Evolutionary conservation across 2,797 vertebrate genomes (phyloP).

Genomic region (Cossypha heuglini): DNA sequence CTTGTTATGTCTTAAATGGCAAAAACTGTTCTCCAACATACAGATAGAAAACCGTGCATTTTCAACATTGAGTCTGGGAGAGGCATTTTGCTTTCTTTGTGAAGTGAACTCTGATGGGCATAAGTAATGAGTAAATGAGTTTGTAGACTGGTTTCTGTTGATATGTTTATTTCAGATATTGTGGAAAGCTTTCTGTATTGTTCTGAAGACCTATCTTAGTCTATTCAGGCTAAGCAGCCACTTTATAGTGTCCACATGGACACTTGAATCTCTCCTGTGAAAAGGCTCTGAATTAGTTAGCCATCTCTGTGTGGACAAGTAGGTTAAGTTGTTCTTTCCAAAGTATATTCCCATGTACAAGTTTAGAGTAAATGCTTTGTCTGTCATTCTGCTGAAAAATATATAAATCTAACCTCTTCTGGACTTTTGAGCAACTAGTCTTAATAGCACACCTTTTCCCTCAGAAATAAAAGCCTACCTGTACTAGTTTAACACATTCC

Average conservation of each 20-base stretch:
- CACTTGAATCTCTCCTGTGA: not conserved
- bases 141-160: not conserved
- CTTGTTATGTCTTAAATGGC: not conserved
- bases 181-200: not conserved
- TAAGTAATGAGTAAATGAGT: not conserved
- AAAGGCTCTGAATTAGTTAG: not conserved
- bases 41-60: not conserved
- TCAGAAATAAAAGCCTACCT: not conserved
- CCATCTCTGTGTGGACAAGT: not conserved
- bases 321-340: not conserved
- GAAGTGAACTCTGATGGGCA: fast-evolving
- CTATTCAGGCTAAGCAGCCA: not conserved
- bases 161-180: not conserved
- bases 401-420: not conserved
- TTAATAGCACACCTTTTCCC: not conserved
- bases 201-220: not conserved
- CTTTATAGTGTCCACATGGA: not conserved
- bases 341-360: not conserved
- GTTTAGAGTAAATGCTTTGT: not conserved
- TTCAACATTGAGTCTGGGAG: not conserved
- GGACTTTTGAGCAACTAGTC: not conserved
- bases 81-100: not conserved
- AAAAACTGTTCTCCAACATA: not conserved
- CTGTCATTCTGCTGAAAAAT: not conserved
- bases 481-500: not conserved